A percentile compares a stretch with the other conserved stretches of the same genome.
These are phyloP conservation scores for Macrosteles quadrilineatus DNA, from an alignment of 1,140 invertebrate species.

Conservation along the genomic window DNA sequence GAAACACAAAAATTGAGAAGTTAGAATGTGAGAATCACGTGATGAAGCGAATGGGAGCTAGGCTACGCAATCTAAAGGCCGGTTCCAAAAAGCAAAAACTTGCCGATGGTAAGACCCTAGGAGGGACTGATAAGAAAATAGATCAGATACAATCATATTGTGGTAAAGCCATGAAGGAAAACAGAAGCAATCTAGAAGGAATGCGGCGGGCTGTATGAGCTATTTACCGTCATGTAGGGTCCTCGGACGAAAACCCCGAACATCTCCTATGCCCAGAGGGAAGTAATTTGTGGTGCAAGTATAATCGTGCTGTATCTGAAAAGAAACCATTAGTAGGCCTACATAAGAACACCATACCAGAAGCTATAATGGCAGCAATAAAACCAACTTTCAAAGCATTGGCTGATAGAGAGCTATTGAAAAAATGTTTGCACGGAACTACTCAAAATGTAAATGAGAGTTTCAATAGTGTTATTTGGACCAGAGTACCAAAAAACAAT, in stretches of 20 bases:
- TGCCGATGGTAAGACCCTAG: conserved; percentile 25
- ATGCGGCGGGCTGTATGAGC: conserved; percentile 47
- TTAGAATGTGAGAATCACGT: conserved; percentile 33
- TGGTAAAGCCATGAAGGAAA: conserved; percentile 34
- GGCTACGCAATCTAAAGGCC: conserved; percentile 28
- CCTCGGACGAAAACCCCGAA: conserved; percentile 44
- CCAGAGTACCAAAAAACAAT: conserved; percentile 29
- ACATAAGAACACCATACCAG: conserved; percentile 25
- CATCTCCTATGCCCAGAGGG: conserved; percentile 41
- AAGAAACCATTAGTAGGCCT: conserved; percentile 14
- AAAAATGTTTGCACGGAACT: conserved; percentile 35
- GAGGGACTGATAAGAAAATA: conserved; percentile 33
- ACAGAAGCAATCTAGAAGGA: conserved; percentile 42
- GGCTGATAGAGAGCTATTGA: conserved; percentile 32
- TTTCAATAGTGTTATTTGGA: conserved; percentile 34
- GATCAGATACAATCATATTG: conserved; percentile 33
- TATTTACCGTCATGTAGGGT: conserved; percentile 45
- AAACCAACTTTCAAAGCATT: conserved; percentile 37
- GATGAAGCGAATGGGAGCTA: conserved; percentile 34
- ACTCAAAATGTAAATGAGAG: conserved; percentile 35
- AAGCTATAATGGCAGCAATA: conserved; percentile 30
- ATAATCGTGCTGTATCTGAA: conserved; percentile 26
- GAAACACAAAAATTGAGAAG: conserved; percentile 12
- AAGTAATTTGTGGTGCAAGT: conserved; percentile 41
- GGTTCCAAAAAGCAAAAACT: conserved; percentile 27